Evolutionary conservation across 2,888 invertebrate genomes (phyloP).

Genomic region (Cryptocephalus primarius): DNA sequence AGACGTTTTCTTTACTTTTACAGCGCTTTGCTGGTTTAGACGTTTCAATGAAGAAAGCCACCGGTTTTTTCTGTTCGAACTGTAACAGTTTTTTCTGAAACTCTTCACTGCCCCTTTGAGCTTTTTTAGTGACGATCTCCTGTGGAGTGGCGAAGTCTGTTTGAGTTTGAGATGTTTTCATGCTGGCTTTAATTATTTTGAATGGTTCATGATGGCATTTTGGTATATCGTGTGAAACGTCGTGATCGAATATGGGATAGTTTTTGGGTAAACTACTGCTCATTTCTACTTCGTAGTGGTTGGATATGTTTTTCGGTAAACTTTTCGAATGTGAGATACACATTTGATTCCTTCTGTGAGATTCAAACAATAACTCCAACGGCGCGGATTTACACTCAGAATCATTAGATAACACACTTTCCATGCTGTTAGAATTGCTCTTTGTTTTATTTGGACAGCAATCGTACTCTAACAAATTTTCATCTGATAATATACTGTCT

Average conservation of each 20-base stretch:
- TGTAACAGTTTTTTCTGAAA: slow-evolving; percentile 34
- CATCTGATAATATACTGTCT: slow-evolving; percentile 67
- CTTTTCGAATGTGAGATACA: slow-evolving; percentile 22
- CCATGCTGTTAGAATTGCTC: slow-evolving; percentile 66
- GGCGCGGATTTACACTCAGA: slow-evolving; percentile 70
- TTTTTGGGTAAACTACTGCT: slow-evolving; percentile 25
- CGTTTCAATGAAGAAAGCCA: slow-evolving; percentile 31
- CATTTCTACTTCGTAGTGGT: slow-evolving; percentile 15
- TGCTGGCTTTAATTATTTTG: slow-evolving; percentile 34
- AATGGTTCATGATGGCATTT: slow-evolving; percentile 11
- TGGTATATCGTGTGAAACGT: neutral
- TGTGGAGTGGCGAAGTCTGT: slow-evolving; percentile 32
- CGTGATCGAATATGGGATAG: slow-evolving; percentile 14
- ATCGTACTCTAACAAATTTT: slow-evolving; percentile 30
- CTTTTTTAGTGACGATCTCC: slow-evolving; percentile 27
- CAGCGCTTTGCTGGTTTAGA: too few relatives aligned
- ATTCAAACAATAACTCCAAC: slow-evolving; percentile 54
- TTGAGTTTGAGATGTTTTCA: slow-evolving; percentile 33
- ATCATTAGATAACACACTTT: slow-evolving; percentile 71
- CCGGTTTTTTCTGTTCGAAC: slow-evolving; percentile 30
- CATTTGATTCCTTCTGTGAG: slow-evolving; percentile 11
- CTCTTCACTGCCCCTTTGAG: slow-evolving; percentile 27
- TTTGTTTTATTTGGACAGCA: slow-evolving; percentile 37
- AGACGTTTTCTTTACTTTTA: too few relatives aligned
- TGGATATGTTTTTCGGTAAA: slow-evolving; percentile 24